phyloP scores from a whole-genome alignment of 2,113 vertebrate genomes.

The Patagioenas fasciata region DNA sequence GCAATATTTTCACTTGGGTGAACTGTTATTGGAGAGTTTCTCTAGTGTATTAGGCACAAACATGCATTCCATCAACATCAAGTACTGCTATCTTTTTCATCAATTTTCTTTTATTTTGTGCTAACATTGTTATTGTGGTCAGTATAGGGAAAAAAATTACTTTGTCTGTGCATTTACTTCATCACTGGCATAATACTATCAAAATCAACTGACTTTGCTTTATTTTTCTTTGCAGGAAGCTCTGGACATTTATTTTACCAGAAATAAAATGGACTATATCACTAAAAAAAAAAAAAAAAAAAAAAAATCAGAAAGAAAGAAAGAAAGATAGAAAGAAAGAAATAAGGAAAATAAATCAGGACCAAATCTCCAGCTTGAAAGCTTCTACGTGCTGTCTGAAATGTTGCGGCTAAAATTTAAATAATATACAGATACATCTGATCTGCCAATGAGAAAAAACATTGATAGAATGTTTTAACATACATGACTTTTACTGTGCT shows the following conservation, averaged over 20 bases:
- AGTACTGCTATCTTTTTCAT: conserved; percentile 30
- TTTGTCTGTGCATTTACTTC: not conserved
- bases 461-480: not conserved
- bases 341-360: not conserved
- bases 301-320: no score
- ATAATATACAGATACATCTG: not conserved
- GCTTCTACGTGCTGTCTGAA: not conserved
- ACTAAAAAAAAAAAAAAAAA: not conserved
- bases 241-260: not conserved
- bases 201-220: not conserved
- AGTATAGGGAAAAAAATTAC: not conserved
- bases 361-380: not conserved
- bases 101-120: conserved; percentile 55
- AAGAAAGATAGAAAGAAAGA: no score
- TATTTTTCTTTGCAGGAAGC: not conserved
- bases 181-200: not conserved
- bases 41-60: conserved; percentile 53
- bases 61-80: conserved; percentile 54
- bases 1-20: conserved; percentile 64
- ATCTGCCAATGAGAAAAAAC: not conserved
- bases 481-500: not conserved
- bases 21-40: conserved; percentile 58
- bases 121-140: conserved; percentile 29
- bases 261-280: not conserved
- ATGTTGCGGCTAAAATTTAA: not conserved